phyloP scores from a whole-genome alignment of 2,888 invertebrate genomes.

The Melitaea athalia region DNA sequence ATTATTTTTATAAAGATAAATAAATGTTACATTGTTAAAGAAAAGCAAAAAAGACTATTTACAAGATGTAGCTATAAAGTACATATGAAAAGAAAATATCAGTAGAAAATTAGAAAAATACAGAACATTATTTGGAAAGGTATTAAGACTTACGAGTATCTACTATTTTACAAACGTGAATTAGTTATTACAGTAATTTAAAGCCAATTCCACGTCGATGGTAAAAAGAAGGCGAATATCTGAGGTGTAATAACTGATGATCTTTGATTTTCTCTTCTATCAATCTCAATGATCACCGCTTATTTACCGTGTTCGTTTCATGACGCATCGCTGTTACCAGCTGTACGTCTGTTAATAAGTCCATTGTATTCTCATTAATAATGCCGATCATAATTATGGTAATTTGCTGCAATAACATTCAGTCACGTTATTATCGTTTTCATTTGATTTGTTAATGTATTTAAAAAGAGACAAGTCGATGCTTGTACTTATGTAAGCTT shows the following conservation, averaged over 20 bases:
- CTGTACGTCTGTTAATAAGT: conserved; percentile 14
- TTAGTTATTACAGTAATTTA: conserved; percentile 31
- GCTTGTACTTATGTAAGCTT: not conserved
- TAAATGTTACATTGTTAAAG: too few relatives aligned
- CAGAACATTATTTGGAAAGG: not conserved
- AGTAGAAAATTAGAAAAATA: not conserved
- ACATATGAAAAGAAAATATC: not conserved
- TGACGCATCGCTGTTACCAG: conserved; percentile 25
- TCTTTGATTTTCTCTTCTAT: conserved; percentile 31
- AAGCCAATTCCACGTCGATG: conserved; percentile 29
- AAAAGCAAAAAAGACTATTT: too few relatives aligned
- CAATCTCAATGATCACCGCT: conserved; percentile 28
- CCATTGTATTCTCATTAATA: conserved; percentile 28
- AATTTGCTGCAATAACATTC: conserved; percentile 23
- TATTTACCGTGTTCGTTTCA: conserved; percentile 24
- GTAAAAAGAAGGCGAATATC: conserved; percentile 26
- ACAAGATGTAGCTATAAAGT: too few relatives aligned
- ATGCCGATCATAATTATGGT: conserved; percentile 26
- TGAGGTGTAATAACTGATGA: conserved; percentile 32
- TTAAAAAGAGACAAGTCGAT: not conserved
- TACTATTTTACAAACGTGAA: conserved; percentile 11
- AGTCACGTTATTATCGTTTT: conserved; percentile 24
- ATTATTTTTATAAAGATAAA: too few relatives aligned
- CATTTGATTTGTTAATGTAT: conserved; percentile 1
- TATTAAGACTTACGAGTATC: not conserved